Evolutionary conservation across 2,113 vertebrate genomes (phyloP), one percentile per base, ranked within the genome.

Genomic region (Mobula birostris): DNA sequence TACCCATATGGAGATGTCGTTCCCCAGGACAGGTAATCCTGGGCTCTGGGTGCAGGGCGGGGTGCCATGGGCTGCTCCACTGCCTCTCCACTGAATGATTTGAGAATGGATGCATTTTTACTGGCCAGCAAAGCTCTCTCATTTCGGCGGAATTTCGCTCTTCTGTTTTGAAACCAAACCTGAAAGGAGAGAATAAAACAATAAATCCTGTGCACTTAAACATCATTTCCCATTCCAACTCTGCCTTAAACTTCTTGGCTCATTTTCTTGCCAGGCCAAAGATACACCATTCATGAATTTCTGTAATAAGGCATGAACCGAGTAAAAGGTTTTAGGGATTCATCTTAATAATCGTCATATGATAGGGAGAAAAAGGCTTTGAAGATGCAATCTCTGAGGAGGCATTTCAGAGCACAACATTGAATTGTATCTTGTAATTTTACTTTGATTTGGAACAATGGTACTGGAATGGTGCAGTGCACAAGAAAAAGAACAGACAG

Each of bases 91-190:
- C 98, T 98, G 97, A 99, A 99, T 27, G 99, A 98, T 95, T 99
- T 99, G 95, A 99, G 98, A 79, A 99, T 98, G 4, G 98, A 99
- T 94, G 98, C 98, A 0, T 99, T 99, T 95, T 99, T 99, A 96
- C 98, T 99, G 96, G 99, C 99, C 97, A 99, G 97, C 98, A 99
- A 98, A 94, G 99, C 98, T 94, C 99, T 96, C 96, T 99, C 98
- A 0, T 99, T 99, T 95, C 98, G 96, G 83, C 99, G 98, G 95
- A 99, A 99, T 96, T 99, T 99, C 36, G 99, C 99, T 95, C 99
- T 97, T 94, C 99, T 95, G 97, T 99, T 99, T 97, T 99, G 99
- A 95, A 99, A 99, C 99, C 99, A 99, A 94, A 99, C 99, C 98
- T 99, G 96, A 72, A 94, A 19, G 68, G 56, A 63, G 94, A 32